Base-by-base conservation (phyloP, 1,140 invertebrate genomes). In the Idris sp. region DNA sequence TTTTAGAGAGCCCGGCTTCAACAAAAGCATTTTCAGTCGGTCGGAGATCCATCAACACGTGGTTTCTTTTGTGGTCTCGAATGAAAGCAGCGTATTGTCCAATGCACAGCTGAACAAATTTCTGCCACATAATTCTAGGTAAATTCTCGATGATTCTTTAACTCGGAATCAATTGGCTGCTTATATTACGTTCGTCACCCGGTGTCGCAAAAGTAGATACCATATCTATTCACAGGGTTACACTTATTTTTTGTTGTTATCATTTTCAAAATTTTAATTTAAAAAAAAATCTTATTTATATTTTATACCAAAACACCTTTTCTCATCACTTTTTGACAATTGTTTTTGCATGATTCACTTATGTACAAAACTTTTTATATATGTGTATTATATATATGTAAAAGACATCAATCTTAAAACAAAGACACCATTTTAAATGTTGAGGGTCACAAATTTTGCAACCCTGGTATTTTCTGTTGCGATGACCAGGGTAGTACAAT, bases 11-110 rank as follows among this genome's bases (percentile, higher is more conserved):
- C 43, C 35, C 74, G 58, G 30, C 67, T 64, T 53, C 54, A 72
- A 72, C 67, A 76, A 76, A 76, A 76, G 54, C 48, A 62, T 83
- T 82, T 83, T 65, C 51, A 84, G 82, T 78, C 76, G 82, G 62
- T 79, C 80, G 77, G 81, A 81, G 62, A 77, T 83, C 28, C 81
- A 79, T 41, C 78, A 72, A 41, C 78, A 78, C 49, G 51, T 79
- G 76, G 79, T 83, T 77, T 80, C 79, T 68, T 79, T 80, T 49
- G 59, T 82, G 73, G 76, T 78, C 38, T 68, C 65, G 78, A 83
- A 83, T 71, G 69, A 81, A 76, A 82, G 67, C 78, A 78, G 72
- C 35, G 44, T 73, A 61, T 81, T 75, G 65, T 51, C 74, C 22
- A 74, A 79, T 36, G 79, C 59, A 74, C 79, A 72, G 61, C 65